Base-by-base conservation (phyloP, 1,140 invertebrate genomes). In the Drosophila albomicans region DNA sequence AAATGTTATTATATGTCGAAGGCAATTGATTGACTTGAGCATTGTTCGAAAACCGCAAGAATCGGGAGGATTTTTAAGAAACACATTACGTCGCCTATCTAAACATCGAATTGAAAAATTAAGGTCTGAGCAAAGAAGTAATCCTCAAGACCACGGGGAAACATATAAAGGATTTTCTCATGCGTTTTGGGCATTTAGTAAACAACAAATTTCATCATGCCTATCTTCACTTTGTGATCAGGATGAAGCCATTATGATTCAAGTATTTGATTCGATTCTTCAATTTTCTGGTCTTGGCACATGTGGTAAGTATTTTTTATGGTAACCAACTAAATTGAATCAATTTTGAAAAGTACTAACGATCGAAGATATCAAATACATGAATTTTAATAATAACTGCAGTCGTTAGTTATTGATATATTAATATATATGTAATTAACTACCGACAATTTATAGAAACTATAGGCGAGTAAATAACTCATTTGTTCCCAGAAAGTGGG, bases 101-200 rank as follows among this genome's bases (percentile, higher is more conserved):
- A 98, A 98, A 85, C 96, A 97, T 73, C 95, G 97, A 45, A 93
- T 98, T 67, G 97, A 98, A 82, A 97, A 97, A 89, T 93, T 98
- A 43, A 94, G 97, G 69, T 95, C 96, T 65, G 97, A 98, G 80
- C 95, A 96, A 66, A 95, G 96, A 5, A 95, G 95, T 67, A 93
- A 93, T 41, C 91, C 93, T 0, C 93, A 93, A 64, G 95, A 96
- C 79, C 94, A 95, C 66, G 96, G 96, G 11, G 97, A 98, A 93
- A 96, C 95, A 11, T 98, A 98, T 91, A 98, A 97, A 93, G 96
- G 96, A 49, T 98, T 97, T 93, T 95, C 96, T 7, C 96, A 96
- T 68, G 94, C 94, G 1, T 99, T 96, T 93, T 99, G 98, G 98
- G 96, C 97, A 2, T 99, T 98, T 91, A 97, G 96, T 90, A 96